Evolutionary conservation across 2,888 invertebrate species (phyloP).

Genomic region (Cremastobaeus sp.): DNA sequence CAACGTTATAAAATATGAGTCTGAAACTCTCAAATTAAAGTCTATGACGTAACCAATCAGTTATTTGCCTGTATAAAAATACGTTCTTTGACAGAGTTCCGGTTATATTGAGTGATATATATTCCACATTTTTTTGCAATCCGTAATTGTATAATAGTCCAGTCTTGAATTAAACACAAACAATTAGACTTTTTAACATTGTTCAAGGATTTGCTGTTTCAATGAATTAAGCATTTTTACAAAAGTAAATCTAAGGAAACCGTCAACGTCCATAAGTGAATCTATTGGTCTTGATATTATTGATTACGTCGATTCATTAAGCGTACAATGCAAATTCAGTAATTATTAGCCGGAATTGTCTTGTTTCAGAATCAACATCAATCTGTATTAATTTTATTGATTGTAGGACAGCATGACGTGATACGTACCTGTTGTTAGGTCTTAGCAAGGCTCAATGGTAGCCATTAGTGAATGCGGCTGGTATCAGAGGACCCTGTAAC

Average conservation of each 20-base stretch:
- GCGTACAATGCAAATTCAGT: conserved; percentile 25
- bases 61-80: no score
- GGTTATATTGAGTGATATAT: no score
- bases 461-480: conserved; percentile 99
- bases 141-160: no score
- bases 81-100: no score
- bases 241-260: no score
- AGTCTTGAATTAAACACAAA: no score
- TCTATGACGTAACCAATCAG: conserved; percentile 1
- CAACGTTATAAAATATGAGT: no score
- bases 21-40: neutral
- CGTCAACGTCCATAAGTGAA: conserved; percentile 16
- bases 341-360: conserved; percentile 48
- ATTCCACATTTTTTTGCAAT: no score
- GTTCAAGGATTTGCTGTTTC: no score
- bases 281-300: conserved; percentile 1
- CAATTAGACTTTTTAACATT: no score
- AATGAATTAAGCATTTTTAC: no score
- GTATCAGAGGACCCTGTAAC: conserved; percentile 96
- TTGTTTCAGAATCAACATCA: conserved; percentile 50
- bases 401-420: conserved; percentile 43
- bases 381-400: conserved; percentile 57
- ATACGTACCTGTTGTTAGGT: conserved; percentile 76
- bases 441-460: conserved; percentile 88
- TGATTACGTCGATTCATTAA: conserved; percentile 33